Percentiles rank a stretch among this genome's conserved stretches.
Evolutionary conservation across 2,113 vertebrate species (phyloP).

Genomic region (Microtus ochrogaster): DNA sequence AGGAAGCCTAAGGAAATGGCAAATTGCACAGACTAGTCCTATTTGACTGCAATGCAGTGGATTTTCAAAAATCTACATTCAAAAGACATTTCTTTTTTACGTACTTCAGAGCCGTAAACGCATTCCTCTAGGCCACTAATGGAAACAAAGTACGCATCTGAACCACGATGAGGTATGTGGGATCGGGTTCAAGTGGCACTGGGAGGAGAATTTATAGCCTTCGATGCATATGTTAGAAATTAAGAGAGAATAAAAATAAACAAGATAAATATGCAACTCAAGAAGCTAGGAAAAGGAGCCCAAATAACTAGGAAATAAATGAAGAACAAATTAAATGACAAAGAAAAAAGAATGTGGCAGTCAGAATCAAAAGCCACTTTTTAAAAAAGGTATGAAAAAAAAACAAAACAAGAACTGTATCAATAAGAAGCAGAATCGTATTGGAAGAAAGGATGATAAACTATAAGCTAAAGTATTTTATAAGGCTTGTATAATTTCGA

Average conservation of each 20-base stretch:
- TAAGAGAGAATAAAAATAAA: constrained; percentile 53
- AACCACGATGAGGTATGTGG: not conserved
- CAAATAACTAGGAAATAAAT: constrained; percentile 17
- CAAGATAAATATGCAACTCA: constrained; percentile 45
- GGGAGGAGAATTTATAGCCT: constrained; percentile 14
- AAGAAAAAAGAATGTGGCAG: not conserved
- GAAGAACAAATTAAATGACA: constrained; percentile 37
- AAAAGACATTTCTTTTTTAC: constrained; percentile 10
- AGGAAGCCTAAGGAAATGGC: not conserved
- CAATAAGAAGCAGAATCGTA: not conserved
- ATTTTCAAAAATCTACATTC: constrained; percentile 20
- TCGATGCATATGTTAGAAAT: constrained; percentile 56
- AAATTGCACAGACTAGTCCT: not conserved
- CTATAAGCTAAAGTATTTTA: not conserved
- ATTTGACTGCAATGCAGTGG: not conserved
- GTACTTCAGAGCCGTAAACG: not conserved
- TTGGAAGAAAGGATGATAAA: not conserved
- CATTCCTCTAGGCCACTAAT: constrained; percentile 3
- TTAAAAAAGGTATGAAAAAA: not conserved
- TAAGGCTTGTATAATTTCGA: not conserved
- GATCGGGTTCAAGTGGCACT: not conserved
- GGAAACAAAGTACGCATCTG: not conserved
- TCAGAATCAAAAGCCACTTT: not conserved
- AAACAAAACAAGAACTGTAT: not conserved
- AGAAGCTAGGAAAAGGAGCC: constrained; percentile 42